phyloP scores from a whole-genome alignment of 2,888 invertebrate genomes.

The Unio pictorum region DNA sequence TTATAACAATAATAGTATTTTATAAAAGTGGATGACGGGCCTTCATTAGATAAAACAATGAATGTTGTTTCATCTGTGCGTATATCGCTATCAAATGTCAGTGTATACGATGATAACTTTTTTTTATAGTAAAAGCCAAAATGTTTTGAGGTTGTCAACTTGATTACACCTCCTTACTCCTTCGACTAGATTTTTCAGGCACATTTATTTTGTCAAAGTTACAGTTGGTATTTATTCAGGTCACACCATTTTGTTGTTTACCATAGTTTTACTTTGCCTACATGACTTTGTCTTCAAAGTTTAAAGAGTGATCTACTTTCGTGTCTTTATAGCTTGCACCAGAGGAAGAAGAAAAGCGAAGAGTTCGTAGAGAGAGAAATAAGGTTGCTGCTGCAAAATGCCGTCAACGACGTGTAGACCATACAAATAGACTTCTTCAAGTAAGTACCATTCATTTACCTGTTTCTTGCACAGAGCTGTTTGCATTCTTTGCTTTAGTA shows the following conservation, averaged over 20 bases:
- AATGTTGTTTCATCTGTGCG: too few species aligned
- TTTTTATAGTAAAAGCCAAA: too few species aligned
- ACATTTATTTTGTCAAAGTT: neutral
- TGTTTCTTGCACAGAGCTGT: too few species aligned
- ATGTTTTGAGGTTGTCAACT: too few species aligned
- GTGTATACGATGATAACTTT: too few species aligned
- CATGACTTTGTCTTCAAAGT: conserved; percentile 66
- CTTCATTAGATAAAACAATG: too few species aligned
- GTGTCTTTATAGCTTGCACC: conserved; percentile 75
- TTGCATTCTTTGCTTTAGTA: too few species aligned
- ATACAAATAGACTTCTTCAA: conserved; percentile 90
- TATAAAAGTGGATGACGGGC: too few species aligned
- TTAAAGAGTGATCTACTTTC: neutral
- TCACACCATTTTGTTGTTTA: neutral
- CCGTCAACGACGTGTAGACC: conserved; percentile 94
- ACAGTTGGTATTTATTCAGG: neutral
- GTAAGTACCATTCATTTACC: conserved; percentile 72
- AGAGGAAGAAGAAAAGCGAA: conserved; percentile 92
- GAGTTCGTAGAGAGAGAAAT: conserved; percentile 91
- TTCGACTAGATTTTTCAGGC: too few species aligned
- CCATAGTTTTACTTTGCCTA: neutral
- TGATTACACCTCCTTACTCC: too few species aligned
- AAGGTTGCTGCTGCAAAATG: conserved; percentile 98
- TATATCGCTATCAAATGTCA: too few species aligned
- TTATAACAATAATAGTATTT: too few species aligned